These are phyloP conservation scores for Caenorhabditis virilis DNA, from an alignment of 2,888 invertebrate genomes.

Conservation along the genomic window DNA sequence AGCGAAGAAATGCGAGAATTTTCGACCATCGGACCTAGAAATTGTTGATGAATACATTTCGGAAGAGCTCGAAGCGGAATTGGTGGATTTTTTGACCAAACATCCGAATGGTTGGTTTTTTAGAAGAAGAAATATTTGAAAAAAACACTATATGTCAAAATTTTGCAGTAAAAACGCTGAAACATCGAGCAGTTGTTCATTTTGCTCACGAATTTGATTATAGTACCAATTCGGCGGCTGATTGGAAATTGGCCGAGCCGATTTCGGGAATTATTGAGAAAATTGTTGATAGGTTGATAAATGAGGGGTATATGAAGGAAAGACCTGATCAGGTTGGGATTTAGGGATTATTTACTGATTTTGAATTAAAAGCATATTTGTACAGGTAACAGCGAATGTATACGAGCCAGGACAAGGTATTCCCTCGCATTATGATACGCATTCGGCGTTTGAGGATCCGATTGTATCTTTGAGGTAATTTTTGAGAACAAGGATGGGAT, in stretches of 20 bases:
- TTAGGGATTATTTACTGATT: too few species aligned
- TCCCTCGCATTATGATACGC: conserved; percentile 91
- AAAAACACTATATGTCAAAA: too few species aligned
- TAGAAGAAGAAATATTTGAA: neutral
- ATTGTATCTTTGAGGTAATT: conserved; percentile 82
- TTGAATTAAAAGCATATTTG: neutral
- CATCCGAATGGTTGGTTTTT: conserved; percentile 24
- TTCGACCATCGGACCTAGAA: conserved; percentile 49
- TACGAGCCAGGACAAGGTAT: conserved; percentile 76
- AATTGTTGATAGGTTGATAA: conserved; percentile 41
- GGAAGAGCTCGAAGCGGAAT: conserved; percentile 32
- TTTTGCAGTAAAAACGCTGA: conserved; percentile 46
- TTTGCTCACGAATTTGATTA: conserved; percentile 65
- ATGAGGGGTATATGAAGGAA: conserved; percentile 23
- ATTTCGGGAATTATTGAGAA: conserved; percentile 46
- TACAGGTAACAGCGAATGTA: conserved; percentile 70
- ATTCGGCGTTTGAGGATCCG: conserved; percentile 87
- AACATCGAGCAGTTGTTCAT: conserved; percentile 63
- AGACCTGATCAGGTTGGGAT: conserved; percentile 54
- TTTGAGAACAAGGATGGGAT: neutral
- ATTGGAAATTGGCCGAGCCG: conserved; percentile 36
- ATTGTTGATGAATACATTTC: conserved; percentile 52
- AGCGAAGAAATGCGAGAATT: conserved; percentile 20
- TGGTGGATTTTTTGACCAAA: conserved; percentile 26
- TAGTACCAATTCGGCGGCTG: conserved; percentile 49